Base-by-base conservation (phyloP, 2,888 invertebrate genomes). In the Drosophila tanythrix region DNA sequence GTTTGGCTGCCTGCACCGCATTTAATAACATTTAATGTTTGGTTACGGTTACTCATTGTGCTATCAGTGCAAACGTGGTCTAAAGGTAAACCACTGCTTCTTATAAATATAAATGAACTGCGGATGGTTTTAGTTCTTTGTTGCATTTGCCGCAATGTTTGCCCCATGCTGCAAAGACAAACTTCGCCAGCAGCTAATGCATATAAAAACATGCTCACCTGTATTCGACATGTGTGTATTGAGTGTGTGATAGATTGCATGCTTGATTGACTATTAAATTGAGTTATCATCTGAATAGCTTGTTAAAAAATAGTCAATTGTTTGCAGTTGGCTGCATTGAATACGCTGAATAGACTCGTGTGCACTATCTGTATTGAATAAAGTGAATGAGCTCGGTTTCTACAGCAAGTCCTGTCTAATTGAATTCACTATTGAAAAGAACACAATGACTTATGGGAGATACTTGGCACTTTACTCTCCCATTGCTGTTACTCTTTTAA, bases 21-120 rank as follows among this genome's bases (percentile, higher is more conserved):
- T 89, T 89, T 89, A 84, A 89, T 85, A 84, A 88, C 88, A 76
- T 79, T 82, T 74, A 76, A 74, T 88, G 72, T 88, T 89, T 84
- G 88, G 64, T 76, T 70, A 76, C 63, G 79, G 67, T 66, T 71
- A 63, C 59, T 68, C 68, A 76, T 83, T 84, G 87, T 86, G 31
- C 58, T 25, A 33, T 56, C 29, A 40, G 21, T 15, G 21, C 33
- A 15, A 27, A 36, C 15, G 3, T 52, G 52, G 21, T 36, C 25
- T 36, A 50, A 25, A 8, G n/a, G 31, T 55, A 53, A 33, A 6
- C 59, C 27, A 38, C 40, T 51, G 65, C 61, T 51, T 71, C 76
- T 74, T 89, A 89, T 84, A 84, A 84, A 84, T 84, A 85, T 85
- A 85, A 72, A 89, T 89, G 83, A 85, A 89, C 66, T 80, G 73